Evolutionary conservation across 2,888 invertebrate genomes (phyloP).

Genomic region (Gisinianus flammeolus): DNA sequence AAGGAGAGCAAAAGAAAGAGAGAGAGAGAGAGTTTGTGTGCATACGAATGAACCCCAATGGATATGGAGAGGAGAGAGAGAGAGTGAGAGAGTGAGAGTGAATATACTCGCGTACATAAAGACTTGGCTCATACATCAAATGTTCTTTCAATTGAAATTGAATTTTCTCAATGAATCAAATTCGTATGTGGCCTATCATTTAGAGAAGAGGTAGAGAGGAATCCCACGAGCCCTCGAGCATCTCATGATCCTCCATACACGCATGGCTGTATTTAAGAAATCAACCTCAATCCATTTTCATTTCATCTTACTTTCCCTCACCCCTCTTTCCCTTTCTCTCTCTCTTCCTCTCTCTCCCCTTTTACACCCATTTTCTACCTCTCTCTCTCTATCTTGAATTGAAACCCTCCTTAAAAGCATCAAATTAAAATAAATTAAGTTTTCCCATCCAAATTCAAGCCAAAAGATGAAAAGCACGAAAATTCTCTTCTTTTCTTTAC

Average conservation of each 20-base stretch:
- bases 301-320: background rate
- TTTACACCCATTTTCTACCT: background rate
- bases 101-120: background rate
- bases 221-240: background rate
- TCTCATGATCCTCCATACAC: background rate
- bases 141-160: slow-evolving; percentile 43
- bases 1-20: no score
- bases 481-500: no score
- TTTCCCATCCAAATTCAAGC: no score
- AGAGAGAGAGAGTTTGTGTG: no score
- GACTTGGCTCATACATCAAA: slow-evolving; percentile 11
- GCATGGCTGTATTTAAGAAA: background rate
- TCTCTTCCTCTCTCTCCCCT: no score
- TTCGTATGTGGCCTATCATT: slow-evolving; percentile 3
- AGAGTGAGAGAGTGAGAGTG: background rate
- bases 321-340: background rate
- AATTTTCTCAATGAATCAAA: slow-evolving; percentile 43
- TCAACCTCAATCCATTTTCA: background rate
- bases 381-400: background rate
- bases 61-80: background rate
- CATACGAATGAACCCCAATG: background rate
- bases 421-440: no score
- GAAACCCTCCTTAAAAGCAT: background rate
- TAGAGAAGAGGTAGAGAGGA: background rate
- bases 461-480: no score